A percentile compares a stretch with the other conserved stretches of the same genome.
phyloP scores from a whole-genome alignment of 1,140 invertebrate species.

The Listronotus bonariensis region DNA sequence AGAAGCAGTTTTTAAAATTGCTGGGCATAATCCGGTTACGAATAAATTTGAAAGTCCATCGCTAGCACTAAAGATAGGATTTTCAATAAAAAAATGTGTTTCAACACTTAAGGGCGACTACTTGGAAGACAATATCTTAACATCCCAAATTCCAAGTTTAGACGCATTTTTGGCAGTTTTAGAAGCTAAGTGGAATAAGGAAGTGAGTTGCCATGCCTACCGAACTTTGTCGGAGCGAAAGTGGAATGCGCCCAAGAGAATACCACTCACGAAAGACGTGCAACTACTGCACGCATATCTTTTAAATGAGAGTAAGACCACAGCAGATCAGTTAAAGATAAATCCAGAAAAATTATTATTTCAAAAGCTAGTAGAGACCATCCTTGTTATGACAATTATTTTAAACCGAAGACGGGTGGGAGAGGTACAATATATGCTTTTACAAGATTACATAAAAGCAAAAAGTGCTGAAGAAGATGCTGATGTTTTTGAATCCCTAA shows the following conservation, averaged over 20 bases:
- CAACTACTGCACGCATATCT: background rate
- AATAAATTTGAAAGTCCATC: too few species aligned
- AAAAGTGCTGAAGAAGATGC: slow-evolving; percentile 1
- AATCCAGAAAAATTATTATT: background rate
- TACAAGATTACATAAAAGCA: slow-evolving; percentile 7
- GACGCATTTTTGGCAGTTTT: background rate
- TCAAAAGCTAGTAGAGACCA: background rate
- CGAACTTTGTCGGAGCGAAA: background rate
- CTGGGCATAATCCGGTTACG: too few species aligned
- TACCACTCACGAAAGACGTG: background rate
- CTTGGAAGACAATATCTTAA: background rate
- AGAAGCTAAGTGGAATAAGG: background rate
- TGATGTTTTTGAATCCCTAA: background rate
- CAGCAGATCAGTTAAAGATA: background rate
- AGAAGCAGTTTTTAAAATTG: too few species aligned
- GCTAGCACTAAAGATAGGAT: too few species aligned
- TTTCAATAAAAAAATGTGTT: too few species aligned
- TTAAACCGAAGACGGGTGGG: slow-evolving; percentile 6
- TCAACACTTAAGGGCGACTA: background rate
- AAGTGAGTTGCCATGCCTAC: background rate
- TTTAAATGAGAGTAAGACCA: background rate
- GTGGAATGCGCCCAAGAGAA: background rate
- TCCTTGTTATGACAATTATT: background rate
- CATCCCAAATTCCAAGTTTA: background rate
- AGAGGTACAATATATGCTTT: slow-evolving; percentile 5